A percentile compares a stretch with the other conserved stretches of the same genome.
Conservation (phyloP, 2,113 vertebrate species). For the Crotalus viridis region DNA sequence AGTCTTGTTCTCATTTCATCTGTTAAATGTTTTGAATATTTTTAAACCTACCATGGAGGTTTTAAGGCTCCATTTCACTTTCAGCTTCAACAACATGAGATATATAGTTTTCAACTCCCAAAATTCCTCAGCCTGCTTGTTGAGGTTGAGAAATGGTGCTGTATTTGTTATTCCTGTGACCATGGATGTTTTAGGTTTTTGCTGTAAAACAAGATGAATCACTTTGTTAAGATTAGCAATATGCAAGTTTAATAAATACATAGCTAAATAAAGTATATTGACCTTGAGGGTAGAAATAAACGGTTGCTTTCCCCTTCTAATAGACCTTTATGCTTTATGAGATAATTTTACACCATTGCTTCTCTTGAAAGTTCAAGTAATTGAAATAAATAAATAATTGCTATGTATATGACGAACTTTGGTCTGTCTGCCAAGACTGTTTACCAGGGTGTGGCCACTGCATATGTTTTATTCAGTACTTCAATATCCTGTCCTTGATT, state of each 20-base stretch:
- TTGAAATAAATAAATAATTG: neutral
- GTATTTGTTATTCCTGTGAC: neutral
- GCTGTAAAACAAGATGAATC: neutral
- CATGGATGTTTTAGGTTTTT: neutral
- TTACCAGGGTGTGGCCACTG: neutral
- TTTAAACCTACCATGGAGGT: neutral
- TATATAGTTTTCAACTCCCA: neutral
- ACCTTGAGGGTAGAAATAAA: neutral
- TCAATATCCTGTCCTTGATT: neutral
- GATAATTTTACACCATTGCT: neutral
- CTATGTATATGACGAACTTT: neutral
- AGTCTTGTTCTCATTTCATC: neutral
- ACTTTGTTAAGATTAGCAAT: neutral
- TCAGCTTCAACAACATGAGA: neutral
- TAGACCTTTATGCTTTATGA: neutral
- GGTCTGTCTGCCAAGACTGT: neutral
- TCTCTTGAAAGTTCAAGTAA: neutral
- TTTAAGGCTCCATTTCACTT: neutral
- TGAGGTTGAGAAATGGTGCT: neutral
- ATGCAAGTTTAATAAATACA: neutral
- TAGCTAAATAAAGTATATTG: neutral
- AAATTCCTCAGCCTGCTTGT: neutral
- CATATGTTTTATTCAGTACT: neutral
- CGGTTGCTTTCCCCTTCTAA: neutral
- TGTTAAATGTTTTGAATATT: neutral